Evolutionary conservation across 2,888 invertebrate genomes (phyloP).

Genomic region (Pyralis farinalis): DNA sequence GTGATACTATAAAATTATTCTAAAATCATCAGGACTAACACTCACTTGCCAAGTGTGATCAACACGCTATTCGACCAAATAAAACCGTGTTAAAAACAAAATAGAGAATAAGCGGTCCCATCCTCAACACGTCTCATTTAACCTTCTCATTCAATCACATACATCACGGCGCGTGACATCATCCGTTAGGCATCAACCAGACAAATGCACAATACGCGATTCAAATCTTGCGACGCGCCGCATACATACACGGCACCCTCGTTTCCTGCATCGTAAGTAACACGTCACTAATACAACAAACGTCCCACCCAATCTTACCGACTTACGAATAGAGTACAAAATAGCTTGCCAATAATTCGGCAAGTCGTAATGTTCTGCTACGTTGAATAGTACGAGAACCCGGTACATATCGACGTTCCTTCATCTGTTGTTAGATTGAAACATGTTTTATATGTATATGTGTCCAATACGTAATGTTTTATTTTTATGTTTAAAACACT

Average conservation of each 20-base stretch:
- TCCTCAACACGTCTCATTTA: constrained; percentile 10
- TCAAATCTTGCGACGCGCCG: constrained; percentile 60
- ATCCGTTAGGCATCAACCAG: constrained; percentile 37
- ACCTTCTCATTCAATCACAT: constrained; percentile 42
- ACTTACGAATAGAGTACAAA: constrained; percentile 42
- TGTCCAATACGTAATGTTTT: too few species aligned
- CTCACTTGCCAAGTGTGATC: too few species aligned
- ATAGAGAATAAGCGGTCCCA: background rate
- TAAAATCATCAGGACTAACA: too few species aligned
- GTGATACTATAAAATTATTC: too few species aligned
- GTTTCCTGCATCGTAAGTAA: constrained; percentile 69
- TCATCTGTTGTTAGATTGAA: too few species aligned
- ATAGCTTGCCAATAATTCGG: constrained; percentile 32
- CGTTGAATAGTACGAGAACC: too few species aligned
- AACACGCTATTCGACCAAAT: too few species aligned
- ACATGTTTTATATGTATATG: too few species aligned
- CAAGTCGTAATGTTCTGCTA: constrained; percentile 22
- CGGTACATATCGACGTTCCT: too few species aligned
- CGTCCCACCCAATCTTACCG: constrained; percentile 30
- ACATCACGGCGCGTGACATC: constrained; percentile 50
- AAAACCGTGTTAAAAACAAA: too few species aligned
- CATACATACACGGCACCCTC: constrained; percentile 65
- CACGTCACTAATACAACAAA: constrained; percentile 55
- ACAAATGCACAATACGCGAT: constrained; percentile 53
- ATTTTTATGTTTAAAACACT: too few species aligned